phyloP scores from a whole-genome alignment of 1,140 invertebrate species.

The Pseudachorutes palmiensis region DNA sequence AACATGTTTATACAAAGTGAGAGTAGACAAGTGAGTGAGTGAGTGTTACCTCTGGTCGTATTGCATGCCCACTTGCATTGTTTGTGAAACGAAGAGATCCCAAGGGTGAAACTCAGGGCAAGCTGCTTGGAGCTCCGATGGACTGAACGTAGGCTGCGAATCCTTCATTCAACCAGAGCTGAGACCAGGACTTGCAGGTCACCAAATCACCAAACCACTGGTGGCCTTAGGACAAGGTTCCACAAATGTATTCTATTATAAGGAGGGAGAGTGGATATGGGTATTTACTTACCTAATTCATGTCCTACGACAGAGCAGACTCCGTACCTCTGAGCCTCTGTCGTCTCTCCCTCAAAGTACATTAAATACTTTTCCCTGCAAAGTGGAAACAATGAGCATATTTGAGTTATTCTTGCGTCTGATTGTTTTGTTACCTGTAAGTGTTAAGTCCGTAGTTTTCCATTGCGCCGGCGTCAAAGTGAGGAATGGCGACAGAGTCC shows the following conservation, averaged over 20 bases:
- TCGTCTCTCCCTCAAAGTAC: not conserved
- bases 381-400: not conserved
- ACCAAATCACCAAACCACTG: slow-evolving; percentile 48
- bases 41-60: not conserved
- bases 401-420: not conserved
- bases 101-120: not conserved
- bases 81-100: not conserved
- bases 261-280: not conserved
- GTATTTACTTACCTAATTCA: not conserved
- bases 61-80: not conserved
- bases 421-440: slow-evolving; percentile 2
- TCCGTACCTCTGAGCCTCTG: not conserved
- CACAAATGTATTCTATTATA: not conserved
- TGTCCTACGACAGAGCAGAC: not conserved
- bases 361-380: slow-evolving; percentile 4
- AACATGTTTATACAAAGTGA: not conserved
- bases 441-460: slow-evolving; percentile 14
- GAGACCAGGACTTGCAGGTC: slow-evolving; percentile 43
- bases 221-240: not conserved
- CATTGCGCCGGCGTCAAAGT: slow-evolving; percentile 48
- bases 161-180: slow-evolving; percentile 52
- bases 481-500: slow-evolving; percentile 53
- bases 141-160: slow-evolving; percentile 47
- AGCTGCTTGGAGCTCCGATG: slow-evolving; percentile 40
- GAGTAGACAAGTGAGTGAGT: not conserved